Percentiles rank a stretch among this genome's conserved stretches.
phyloP scores from a whole-genome alignment of 1,140 invertebrate species.

The Sitophilus oryzae region DNA sequence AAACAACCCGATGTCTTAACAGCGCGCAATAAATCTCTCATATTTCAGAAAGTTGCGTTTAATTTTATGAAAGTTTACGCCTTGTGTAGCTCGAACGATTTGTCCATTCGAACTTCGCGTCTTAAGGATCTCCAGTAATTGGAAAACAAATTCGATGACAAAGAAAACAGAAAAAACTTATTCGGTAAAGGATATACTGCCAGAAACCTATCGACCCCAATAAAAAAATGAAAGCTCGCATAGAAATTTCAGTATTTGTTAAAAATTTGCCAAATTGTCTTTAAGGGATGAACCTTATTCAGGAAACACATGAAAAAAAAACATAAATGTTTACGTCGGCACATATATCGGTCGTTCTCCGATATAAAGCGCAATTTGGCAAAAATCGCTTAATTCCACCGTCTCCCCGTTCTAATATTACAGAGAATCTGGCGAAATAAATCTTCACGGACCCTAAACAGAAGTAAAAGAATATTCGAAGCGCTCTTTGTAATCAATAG shows the following conservation, averaged over 20 bases:
- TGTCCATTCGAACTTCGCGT: neutral
- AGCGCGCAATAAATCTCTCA: neutral
- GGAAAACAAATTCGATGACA: no score
- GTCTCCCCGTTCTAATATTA: neutral
- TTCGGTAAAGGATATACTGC: no score
- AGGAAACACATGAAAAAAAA: no score
- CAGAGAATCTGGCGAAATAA: neutral
- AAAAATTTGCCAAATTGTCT: no score
- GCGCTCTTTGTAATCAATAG: neutral
- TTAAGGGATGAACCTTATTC: no score
- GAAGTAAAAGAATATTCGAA: neutral
- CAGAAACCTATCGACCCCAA: no score
- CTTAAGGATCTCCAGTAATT: no score
- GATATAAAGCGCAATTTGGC: neutral
- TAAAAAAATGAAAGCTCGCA: no score
- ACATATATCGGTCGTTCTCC: neutral
- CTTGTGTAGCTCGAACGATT: neutral
- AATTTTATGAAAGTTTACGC: neutral
- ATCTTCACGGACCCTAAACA: neutral
- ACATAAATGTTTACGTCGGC: neutral
- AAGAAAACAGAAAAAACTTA: no score
- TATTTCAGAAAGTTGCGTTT: neutral
- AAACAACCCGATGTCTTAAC: neutral
- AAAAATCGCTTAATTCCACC: neutral
- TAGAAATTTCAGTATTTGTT: no score